A percentile compares a stretch with the other conserved stretches of the same genome.
These are phyloP conservation scores for Chalcis sispes DNA, from an alignment of 2,888 invertebrate species.

Conservation along the genomic window DNA sequence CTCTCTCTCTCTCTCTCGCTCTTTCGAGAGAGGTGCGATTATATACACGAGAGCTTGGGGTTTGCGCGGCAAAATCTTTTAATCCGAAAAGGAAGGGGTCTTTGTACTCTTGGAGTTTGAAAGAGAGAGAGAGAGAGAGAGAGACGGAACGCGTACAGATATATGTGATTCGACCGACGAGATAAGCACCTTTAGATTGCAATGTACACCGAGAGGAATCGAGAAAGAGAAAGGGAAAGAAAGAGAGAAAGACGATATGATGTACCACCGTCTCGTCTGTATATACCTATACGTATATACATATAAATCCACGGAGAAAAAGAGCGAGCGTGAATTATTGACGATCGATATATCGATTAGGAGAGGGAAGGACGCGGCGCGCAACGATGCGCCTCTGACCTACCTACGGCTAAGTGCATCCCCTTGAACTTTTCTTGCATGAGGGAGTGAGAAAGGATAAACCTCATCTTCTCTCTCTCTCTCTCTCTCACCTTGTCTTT, in stretches of 20 bases:
- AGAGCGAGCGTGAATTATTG: slow-evolving; percentile 60
- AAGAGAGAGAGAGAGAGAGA: slow-evolving; percentile 1
- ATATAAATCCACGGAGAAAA: not conserved
- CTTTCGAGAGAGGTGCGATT: not conserved
- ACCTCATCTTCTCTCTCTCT: too few relatives aligned
- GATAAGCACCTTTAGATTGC: slow-evolving; percentile 58
- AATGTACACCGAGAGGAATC: slow-evolving; percentile 21
- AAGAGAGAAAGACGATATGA: not conserved
- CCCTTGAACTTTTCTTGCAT: slow-evolving; percentile 45
- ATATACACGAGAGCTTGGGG: not conserved
- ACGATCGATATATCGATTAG: slow-evolving; percentile 61
- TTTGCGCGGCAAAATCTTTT: slow-evolving; percentile 52
- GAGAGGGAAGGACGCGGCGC: slow-evolving; percentile 43
- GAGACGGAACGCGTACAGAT: slow-evolving; percentile 3
- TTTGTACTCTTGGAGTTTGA: slow-evolving; percentile 27
- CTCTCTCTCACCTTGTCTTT: not conserved
- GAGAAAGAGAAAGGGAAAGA: too few relatives aligned
- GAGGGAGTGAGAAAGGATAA: too few relatives aligned
- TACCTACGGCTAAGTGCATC: slow-evolving; percentile 57
- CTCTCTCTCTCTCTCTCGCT: not conserved
- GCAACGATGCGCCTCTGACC: slow-evolving; percentile 56
- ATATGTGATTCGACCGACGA: slow-evolving; percentile 53
- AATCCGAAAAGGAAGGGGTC: slow-evolving; percentile 49
- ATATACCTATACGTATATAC: not conserved
- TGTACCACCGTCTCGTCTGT: not conserved